These are phyloP conservation scores for Ophioninae sp. DNA, from an alignment of 2,888 invertebrate species.

Conservation along the genomic window DNA sequence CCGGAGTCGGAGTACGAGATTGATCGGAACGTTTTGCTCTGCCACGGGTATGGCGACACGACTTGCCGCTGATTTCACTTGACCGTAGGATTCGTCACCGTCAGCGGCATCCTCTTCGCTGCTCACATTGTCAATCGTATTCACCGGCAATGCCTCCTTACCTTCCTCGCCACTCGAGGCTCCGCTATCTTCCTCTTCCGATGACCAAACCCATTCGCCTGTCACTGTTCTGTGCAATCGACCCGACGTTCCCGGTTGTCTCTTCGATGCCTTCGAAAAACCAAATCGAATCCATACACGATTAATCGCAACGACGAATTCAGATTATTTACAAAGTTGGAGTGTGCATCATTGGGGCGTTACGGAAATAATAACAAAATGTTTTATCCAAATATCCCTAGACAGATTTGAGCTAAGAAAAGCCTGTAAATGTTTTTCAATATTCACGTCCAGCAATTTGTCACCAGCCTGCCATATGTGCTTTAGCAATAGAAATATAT, in stretches of 20 bases:
- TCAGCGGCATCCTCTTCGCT: constrained; percentile 80
- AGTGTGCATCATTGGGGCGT: no score
- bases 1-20: constrained; percentile 95
- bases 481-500: no score
- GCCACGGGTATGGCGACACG: constrained; percentile 72
- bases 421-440: no score
- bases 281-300: not conserved
- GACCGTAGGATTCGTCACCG: constrained; percentile 75
- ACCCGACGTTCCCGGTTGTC: constrained; percentile 91
- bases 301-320: not conserved
- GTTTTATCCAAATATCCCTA: no score
- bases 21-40: constrained; percentile 84
- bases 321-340: not conserved
- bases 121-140: constrained; percentile 80
- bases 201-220: constrained; percentile 99
- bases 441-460: no score
- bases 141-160: constrained; percentile 80
- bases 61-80: constrained; percentile 74
- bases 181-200: constrained; percentile 92
- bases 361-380: no score
- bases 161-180: constrained; percentile 82
- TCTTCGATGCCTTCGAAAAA: constrained; percentile 84
- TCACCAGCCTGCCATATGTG: no score
- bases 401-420: no score
- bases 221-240: constrained; percentile 94